Percentiles rank a stretch among this genome's conserved stretches.
Conservation (phyloP, 2,888 invertebrate genomes). For the Reticulitermes lucifugus region DNA sequence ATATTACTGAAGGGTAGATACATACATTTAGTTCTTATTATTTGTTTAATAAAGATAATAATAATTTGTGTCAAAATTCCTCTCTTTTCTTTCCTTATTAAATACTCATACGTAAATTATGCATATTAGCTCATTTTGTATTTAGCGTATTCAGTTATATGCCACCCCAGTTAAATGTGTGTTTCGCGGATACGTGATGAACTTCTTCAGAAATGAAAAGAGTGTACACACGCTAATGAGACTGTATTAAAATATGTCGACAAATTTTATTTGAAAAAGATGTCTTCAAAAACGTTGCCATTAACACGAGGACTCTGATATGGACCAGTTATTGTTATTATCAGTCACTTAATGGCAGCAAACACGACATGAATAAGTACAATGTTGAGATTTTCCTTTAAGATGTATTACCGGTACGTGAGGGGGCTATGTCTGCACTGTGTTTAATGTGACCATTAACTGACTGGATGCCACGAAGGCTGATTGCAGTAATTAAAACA, state of each 20-base stretch:
- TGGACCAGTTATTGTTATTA: conserved; percentile 24
- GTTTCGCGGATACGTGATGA: not conserved
- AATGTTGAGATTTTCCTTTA: not conserved
- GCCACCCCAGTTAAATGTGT: conserved; percentile 18
- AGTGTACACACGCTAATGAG: conserved; percentile 11
- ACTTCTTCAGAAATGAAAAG: conserved; percentile 12
- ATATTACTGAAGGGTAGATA: too few species aligned
- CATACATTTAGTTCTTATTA: too few species aligned
- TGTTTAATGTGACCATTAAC: not conserved
- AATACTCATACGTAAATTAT: not conserved
- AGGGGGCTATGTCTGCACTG: not conserved
- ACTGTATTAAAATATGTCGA: conserved; percentile 2
- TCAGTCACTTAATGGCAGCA: conserved; percentile 19
- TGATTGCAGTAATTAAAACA: conserved; percentile 4
- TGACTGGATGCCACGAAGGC: not conserved
- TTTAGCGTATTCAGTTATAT: not conserved
- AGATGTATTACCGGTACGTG: not conserved
- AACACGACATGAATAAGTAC: not conserved
- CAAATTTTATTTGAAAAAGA: conserved; percentile 6
- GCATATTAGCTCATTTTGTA: not conserved
- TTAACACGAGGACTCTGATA: conserved; percentile 1
- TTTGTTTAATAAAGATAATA: too few species aligned
- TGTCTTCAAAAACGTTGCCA: conserved; percentile 16
- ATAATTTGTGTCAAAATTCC: too few species aligned
- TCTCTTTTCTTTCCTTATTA: not conserved